phyloP scores from a whole-genome alignment of 92 coral and sea anemone genomes.

The Blastomussa wellsi region DNA sequence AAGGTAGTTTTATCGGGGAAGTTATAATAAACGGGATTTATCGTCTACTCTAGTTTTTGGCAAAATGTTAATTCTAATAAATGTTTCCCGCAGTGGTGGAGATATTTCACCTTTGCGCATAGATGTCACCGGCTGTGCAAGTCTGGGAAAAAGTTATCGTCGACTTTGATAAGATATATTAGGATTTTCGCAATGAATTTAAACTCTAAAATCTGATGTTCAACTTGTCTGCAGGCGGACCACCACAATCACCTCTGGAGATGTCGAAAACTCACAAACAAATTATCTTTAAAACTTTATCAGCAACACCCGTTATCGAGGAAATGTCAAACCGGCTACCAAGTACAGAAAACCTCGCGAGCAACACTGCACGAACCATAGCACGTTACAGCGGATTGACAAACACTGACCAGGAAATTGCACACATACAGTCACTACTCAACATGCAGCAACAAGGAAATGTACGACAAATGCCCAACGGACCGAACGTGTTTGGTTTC shows the following conservation, averaged over 20 bases:
- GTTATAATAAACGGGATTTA: no score
- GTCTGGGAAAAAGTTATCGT: no score
- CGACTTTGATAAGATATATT: no score
- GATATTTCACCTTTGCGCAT: no score
- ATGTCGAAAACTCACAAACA: conserved; percentile 8
- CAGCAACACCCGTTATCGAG: conserved; percentile 32
- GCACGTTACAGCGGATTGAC: conserved; percentile 12
- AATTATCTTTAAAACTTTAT: conserved; percentile 28
- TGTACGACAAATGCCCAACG: background rate
- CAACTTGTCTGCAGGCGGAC: background rate
- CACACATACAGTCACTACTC: conserved; percentile 14
- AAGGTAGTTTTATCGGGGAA: no score
- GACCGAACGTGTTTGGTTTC: background rate
- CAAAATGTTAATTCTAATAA: no score
- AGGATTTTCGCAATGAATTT: background rate
- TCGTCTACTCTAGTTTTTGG: no score
- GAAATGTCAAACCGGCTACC: conserved; percentile 15
- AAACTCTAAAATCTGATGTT: background rate
- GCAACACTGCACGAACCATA: conserved; percentile 1
- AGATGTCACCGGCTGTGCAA: no score
- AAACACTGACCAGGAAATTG: background rate
- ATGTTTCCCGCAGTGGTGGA: no score
- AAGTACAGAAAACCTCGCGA: background rate
- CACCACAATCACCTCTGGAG: background rate
- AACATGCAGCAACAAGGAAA: conserved; percentile 12